Evolutionary conservation across 2,888 invertebrate species (phyloP).

Genomic region (Agapostemon virescens): DNA sequence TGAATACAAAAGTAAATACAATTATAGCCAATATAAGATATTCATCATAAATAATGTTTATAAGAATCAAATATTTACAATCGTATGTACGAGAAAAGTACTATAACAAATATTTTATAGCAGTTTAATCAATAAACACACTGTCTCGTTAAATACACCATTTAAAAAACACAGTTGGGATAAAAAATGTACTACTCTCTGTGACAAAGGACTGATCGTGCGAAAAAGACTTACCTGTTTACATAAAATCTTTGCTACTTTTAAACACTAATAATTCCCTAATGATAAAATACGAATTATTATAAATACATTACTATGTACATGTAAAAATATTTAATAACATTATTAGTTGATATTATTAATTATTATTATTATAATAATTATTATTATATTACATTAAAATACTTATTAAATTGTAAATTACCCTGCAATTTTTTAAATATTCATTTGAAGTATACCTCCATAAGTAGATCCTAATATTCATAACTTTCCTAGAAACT

Average conservation of each 20-base stretch:
- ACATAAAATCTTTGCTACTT: conserved; percentile 75
- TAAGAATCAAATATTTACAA: conserved; percentile 30
- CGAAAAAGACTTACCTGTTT: conserved; percentile 69
- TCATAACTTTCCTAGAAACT: background rate
- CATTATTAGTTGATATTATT: conserved; percentile 74
- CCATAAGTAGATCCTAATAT: conserved; percentile 20
- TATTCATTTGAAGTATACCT: conserved; percentile 34
- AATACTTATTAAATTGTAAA: conserved; percentile 66
- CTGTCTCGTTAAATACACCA: conserved; percentile 19
- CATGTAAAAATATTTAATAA: conserved; percentile 77
- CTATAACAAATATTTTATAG: conserved; percentile 35
- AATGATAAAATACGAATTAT: conserved; percentile 70
- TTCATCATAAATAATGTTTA: conserved; percentile 45
- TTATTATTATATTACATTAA: conserved; percentile 62
- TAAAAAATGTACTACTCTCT: conserved; percentile 41
- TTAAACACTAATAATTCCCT: conserved; percentile 70
- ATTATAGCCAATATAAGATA: conserved; percentile 41
- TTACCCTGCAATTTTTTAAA: conserved; percentile 48
- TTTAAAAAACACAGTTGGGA: conserved; percentile 50
- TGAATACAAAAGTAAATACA: conserved; percentile 24
- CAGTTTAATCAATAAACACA: conserved; percentile 32
- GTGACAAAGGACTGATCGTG: conserved; percentile 54
- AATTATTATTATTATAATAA: conserved; percentile 54
- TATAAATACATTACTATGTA: conserved; percentile 74
- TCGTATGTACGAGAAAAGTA: conserved; percentile 21